phyloP scores from a whole-genome alignment of 2,113 vertebrate genomes.

The Leptodactylus fuscus region DNA sequence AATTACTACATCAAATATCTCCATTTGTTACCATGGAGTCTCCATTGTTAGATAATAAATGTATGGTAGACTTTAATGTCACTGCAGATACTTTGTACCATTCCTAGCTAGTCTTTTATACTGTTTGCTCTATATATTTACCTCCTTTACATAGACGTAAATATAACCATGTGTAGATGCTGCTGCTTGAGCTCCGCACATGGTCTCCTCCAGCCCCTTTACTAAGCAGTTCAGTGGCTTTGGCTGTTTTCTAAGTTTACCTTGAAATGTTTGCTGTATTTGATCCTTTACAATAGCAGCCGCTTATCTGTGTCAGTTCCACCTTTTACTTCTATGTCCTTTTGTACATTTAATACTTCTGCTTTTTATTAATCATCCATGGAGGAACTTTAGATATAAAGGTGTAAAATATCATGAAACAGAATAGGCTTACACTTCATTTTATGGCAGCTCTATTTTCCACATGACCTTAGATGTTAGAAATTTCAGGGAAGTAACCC shows the following conservation, averaged over 20 bases:
- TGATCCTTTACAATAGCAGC: slow-evolving; percentile 10
- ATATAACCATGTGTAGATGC: not conserved
- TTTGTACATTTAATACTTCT: slow-evolving; percentile 51
- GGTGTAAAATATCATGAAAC: slow-evolving; percentile 19
- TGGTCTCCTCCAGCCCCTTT: not conserved
- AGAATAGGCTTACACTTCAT: not conserved
- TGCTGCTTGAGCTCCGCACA: not conserved
- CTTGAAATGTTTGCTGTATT: not conserved
- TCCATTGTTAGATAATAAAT: not conserved
- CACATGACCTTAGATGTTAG: not conserved
- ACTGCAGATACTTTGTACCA: not conserved
- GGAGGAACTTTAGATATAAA: slow-evolving; percentile 53
- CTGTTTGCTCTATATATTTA: not conserved
- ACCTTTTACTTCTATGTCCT: slow-evolving; percentile 43
- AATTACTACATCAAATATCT: not conserved
- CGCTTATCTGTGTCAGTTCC: slow-evolving; percentile 44
- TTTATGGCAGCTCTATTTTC: slow-evolving; percentile 36
- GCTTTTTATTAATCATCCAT: slow-evolving; percentile 60
- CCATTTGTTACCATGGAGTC: not conserved
- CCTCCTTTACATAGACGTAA: slow-evolving; percentile 3
- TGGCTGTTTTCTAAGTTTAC: not conserved
- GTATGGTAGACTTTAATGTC: not conserved
- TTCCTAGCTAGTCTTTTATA: not conserved
- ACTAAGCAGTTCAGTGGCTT: not conserved
- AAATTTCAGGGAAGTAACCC: slow-evolving; percentile 1